Percentiles rank a stretch among this genome's conserved stretches.
Conservation (phyloP, 2,113 vertebrate genomes). For the Nesoenas mayeri region DNA sequence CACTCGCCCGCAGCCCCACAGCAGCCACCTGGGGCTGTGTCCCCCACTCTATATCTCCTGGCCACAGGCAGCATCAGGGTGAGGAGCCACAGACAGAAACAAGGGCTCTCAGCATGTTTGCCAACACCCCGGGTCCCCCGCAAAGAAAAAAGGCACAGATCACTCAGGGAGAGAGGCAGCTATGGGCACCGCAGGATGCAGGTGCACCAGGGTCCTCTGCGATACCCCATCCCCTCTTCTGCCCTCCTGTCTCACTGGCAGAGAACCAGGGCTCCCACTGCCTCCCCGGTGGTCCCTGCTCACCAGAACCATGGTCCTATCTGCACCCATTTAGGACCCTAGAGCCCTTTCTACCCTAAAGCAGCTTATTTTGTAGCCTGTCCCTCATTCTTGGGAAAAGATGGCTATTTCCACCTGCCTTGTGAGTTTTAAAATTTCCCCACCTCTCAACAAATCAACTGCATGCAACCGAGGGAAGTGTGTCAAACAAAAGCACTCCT, state of each 20-base stretch:
- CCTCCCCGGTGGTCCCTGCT: rapidly evolving
- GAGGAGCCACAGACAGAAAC: background rate
- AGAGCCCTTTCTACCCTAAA: background rate
- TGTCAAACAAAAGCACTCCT: background rate
- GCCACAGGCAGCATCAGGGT: rapidly evolving
- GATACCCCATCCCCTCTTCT: rapidly evolving
- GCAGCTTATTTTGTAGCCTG: background rate
- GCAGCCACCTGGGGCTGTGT: background rate
- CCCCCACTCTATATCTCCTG: background rate
- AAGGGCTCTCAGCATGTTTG: background rate
- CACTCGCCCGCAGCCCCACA: rapidly evolving
- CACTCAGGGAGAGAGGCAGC: background rate
- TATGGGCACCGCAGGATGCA: background rate
- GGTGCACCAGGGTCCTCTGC: background rate
- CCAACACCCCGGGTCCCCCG: rapidly evolving
- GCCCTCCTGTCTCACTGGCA: background rate
- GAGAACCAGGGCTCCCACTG: background rate
- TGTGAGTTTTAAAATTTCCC: background rate
- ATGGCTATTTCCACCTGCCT: background rate
- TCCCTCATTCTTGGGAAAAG: background rate
- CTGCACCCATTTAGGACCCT: too few relatives aligned
- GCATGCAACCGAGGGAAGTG: background rate
- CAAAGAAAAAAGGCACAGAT: background rate
- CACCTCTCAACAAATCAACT: background rate
- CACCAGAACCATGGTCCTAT: background rate